Evolutionary conservation across 2,113 vertebrate species (phyloP).

Genomic region (Chaetorhynchus papuensis): DNA sequence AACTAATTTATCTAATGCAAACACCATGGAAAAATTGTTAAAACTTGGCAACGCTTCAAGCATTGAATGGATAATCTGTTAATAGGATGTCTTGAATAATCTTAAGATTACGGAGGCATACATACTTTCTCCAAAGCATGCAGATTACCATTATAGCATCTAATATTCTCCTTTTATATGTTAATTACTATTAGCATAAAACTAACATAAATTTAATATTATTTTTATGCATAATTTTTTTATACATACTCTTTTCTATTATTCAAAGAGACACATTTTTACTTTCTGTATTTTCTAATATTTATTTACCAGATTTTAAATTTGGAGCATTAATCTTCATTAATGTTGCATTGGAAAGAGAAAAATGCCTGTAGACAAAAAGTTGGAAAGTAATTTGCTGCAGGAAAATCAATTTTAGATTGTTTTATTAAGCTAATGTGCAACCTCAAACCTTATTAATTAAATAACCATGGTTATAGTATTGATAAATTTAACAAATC

Average conservation of each 20-base stretch:
- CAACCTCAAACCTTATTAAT: constrained; percentile 31
- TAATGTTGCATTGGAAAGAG: not conserved
- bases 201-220: not conserved
- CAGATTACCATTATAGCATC: not conserved
- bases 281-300: not conserved
- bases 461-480: constrained; percentile 13
- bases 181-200: not conserved
- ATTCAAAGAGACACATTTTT: not conserved
- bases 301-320: not conserved
- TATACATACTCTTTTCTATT: not conserved
- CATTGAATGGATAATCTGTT: not conserved
- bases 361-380: constrained; percentile 25
- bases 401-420: constrained; percentile 30
- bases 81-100: not conserved
- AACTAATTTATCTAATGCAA: not conserved
- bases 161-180: not conserved
- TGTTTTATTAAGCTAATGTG: constrained; percentile 15
- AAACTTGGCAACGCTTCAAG: not conserved
- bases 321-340: constrained; percentile 16
- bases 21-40: not conserved
- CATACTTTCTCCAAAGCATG: not conserved
- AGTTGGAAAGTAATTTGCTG: constrained; percentile 19
- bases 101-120: not conserved
- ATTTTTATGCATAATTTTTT: not conserved
- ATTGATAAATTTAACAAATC: constrained; percentile 39